phyloP scores from a whole-genome alignment of 2,797 vertebrate genomes.

The Telmatherina bonti region DNA sequence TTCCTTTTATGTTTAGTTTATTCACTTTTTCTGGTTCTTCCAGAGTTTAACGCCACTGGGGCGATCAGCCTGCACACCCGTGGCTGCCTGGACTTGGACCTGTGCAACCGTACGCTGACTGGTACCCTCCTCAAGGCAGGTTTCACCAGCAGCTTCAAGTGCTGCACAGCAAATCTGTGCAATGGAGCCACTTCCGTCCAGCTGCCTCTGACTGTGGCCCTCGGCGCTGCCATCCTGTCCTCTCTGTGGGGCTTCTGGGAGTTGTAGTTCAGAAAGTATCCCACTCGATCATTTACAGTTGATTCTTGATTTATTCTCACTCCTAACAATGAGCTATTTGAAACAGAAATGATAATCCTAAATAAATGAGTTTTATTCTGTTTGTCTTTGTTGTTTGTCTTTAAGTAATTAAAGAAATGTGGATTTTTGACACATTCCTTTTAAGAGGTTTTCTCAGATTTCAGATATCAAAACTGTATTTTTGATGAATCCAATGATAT shows the following conservation, averaged over 20 bases:
- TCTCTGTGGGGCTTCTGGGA: conserved; percentile 45
- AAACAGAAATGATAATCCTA: too few species aligned
- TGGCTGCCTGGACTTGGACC: conserved; percentile 59
- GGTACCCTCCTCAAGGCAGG: conserved; percentile 11
- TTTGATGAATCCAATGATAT: background rate
- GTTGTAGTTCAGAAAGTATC: conserved; percentile 8
- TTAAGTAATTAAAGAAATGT: too few species aligned
- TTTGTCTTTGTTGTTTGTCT: too few species aligned
- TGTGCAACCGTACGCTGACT: conserved; percentile 38
- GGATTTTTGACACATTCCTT: background rate
- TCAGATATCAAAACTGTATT: background rate
- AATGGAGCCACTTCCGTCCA: conserved; percentile 60
- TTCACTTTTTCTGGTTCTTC: background rate
- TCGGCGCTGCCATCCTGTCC: conserved; percentile 49
- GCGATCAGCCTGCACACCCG: conserved; percentile 3
- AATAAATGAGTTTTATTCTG: too few species aligned
- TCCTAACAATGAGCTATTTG: too few species aligned
- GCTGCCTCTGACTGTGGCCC: conserved; percentile 49
- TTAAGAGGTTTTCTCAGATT: background rate
- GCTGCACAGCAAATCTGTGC: conserved; percentile 62
- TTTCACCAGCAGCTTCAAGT: conserved; percentile 38
- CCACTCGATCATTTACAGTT: background rate
- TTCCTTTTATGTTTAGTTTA: background rate
- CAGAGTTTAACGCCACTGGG: conserved; percentile 54
- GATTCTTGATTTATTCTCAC: background rate